These are phyloP conservation scores for Suricata suricatta DNA, from an alignment of 2,113 vertebrate species.

Conservation along the genomic window DNA sequence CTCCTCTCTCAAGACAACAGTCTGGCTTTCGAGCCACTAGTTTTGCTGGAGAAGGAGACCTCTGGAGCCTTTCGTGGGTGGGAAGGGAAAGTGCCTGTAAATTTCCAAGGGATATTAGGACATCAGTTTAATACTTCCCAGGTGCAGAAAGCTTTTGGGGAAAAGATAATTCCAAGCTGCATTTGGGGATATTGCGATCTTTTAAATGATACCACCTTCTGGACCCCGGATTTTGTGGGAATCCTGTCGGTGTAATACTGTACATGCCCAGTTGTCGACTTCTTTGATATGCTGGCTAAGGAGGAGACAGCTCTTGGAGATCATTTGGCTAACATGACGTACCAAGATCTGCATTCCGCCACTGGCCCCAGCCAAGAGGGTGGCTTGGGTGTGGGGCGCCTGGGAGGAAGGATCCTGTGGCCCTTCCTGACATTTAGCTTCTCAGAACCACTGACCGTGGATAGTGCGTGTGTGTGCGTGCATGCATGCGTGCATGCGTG, in stretches of 20 bases:
- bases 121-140: not conserved
- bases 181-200: not conserved
- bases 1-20: not conserved
- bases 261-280: not conserved
- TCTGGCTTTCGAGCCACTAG: not conserved
- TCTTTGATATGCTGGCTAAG: not conserved
- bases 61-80: not conserved
- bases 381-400: too few relatives aligned
- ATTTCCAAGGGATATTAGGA: not conserved
- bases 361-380: not conserved
- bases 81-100: not conserved
- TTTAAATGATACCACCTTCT: not conserved
- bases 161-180: not conserved
- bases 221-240: not conserved
- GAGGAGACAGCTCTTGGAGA: not conserved
- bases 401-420: not conserved
- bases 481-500: not conserved
- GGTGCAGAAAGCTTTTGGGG: not conserved
- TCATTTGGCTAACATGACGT: not conserved
- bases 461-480: not conserved
- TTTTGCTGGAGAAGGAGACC: not conserved
- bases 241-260: fast-evolving
- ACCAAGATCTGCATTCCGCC: too few relatives aligned
- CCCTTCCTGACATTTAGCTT: not conserved
- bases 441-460: not conserved